Evolutionary conservation across 2,888 invertebrate genomes (phyloP), one percentile per base, ranked within the genome.

Genomic region (Capitulum mitella): DNA sequence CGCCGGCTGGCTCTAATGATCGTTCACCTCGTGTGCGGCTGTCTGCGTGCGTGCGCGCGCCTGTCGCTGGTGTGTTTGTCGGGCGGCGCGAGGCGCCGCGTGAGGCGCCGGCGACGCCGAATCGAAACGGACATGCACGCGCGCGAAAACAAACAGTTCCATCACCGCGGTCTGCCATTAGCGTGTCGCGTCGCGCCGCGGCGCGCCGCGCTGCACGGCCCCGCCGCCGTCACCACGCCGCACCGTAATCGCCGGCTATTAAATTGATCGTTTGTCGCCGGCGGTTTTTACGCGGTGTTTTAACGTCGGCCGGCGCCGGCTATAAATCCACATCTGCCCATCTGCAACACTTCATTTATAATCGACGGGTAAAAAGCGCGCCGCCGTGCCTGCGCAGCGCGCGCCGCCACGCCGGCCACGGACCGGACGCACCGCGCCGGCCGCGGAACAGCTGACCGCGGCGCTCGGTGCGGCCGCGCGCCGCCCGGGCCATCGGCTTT

Each of bases 41-140:
- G 58, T 58, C 58, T 58, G 58, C 51, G 51, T 51, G 51, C 43
- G 43, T 43, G 43, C 34, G 64, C 61, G 54, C 34, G 37, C 40
- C 70, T 8, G 70, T 37, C 34, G 34, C 16, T 26, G 70, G 26
- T 12, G 3, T 37, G 58, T 58, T n/a, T 29, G 58, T 58, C 51
- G 51, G 51, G 34, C 64, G 32, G 58, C 58, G 8, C 58, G 70
- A 2, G 19, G 70, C 40, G 37, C 37, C 12, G 26, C 70, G 43
- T 40, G 37, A 16, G 70, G 26, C n/a, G 6, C 34, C 64, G 16
- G 32, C 14, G 34, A 19, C 64, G 32, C 70, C 26, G 26, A 26
- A 70, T 70, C 37, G 70, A 70, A 40, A 70, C 70, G 19, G 70
- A 70, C 70, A 70, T 70, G 70, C 70, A 40, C 37, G 37, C 37